Evolutionary conservation across 2,888 invertebrate species (phyloP), one percentile per base, ranked within the genome.

Genomic region (Seladonia tumulorum): DNA sequence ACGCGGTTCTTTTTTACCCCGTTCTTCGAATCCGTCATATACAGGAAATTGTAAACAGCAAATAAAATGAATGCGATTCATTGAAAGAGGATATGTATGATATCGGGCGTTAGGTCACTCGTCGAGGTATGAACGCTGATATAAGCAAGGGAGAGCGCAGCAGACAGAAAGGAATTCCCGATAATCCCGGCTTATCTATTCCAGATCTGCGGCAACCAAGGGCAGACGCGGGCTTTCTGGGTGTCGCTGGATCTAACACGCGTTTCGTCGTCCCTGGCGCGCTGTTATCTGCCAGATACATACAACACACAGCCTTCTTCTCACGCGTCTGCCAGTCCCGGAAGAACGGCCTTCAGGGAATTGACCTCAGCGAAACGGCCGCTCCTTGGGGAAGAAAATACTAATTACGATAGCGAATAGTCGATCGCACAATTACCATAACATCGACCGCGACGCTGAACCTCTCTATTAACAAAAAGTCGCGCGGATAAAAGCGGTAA

Each of bases 291-390:
- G 39, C 35, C 66, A 85, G 73, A 85, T 84, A 90, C 76, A 77
- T 82, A 81, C 25, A 63, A 25, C 35, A 66, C 68, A 68, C 83
- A 85, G 76, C 77, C 87, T 89, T 88, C 76, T 83, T 90, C 89
- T 88, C 89, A 86, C 82, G 82, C 85, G 87, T 87, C 88, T 89
- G 83, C 88, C 82, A 90, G 85, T 87, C 89, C 90, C 89, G 90
- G 85, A 90, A 86, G 89, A 82, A 85, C 90, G 88, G 85, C 88
- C 89, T 88, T 90, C 90, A 73, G 89, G 86, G 88, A 90, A 85
- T 83, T 87, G 87, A 89, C 87, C 90, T 90, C 89, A 57, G 47
- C 81, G 79, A 72, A 68, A 77, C 73, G 66, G 57, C 72, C 70
- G 81, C 66, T 76, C 45, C 77, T 81, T 71, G 79, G 73, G 42